Base-by-base conservation (phyloP, 2,113 vertebrate species). In the Phalacrocorax carbo region DNA sequence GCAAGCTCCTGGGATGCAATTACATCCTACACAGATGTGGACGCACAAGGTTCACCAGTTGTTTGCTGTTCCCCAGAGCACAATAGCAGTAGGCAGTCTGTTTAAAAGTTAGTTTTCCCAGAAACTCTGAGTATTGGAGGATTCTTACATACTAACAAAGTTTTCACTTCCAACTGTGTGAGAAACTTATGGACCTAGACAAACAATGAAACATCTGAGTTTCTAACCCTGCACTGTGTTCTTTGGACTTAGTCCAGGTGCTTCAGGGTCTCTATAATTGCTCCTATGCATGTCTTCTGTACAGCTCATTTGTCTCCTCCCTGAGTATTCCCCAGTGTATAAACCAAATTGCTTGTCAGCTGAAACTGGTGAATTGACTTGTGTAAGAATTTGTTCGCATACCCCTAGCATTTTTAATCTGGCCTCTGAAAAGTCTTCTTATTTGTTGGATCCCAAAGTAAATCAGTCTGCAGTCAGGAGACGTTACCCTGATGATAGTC, bases 1-100 rank as follows among this genome's bases (percentile, higher is more conserved):
- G 20, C 15, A 57, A 69, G 16, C 16, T 77, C 49, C 54, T 80
- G n/a, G 52, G 46, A 40, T 82, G 15, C 8, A 82, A 61, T 85
- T 90, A 34, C 1, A 0, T 75, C n/a, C 55, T 38, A 19, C 38
- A 14, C 0, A 1, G 30, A 7, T 2, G 2, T 25, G 46, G 49
- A 52, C 16, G 27, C 51, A 27, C 13, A 69, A 49, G 21, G 14
- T 68, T 88, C 51, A 34, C n/a, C 36, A 46, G 18, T 73, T 38
- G 18, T 51, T 85, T 89, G 9, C 51, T 32, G 14, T 78, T 86
- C 92, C 38, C 20, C 64, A 90, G 19, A 83, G 32, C 15, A 54
- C 46, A 54, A 21, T 40, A 77, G 19, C 44, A 49, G 44, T 68
- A 93, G 22, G 12, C 8, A 64, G 10, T 52, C 57, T 78, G 13